Evolutionary conservation across 2,113 vertebrate genomes (phyloP), one percentile per base, ranked within the genome.

Genomic region (Peromyscus polionotus): DNA sequence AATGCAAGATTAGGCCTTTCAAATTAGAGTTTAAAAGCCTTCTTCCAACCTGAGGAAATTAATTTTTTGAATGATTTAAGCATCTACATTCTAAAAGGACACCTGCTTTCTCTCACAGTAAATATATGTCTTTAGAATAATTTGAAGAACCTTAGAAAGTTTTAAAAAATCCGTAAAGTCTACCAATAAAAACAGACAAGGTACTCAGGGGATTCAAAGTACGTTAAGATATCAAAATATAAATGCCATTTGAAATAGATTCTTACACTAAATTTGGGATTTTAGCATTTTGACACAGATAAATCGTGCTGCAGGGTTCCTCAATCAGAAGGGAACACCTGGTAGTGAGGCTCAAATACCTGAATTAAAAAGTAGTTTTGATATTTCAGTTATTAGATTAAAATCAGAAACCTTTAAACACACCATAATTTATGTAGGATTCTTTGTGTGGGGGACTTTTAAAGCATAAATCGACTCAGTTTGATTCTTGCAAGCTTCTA

Each of bases 361-460:
- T 95, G 97, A 98, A 98, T 98, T 98, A 97, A 96, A 97, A 94
- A 70, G 73, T 93, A 93, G 84, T 94, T 98, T 97, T 97, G 94
- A 94, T 96, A 93, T 97, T 98, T 98, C 84, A 91, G 94, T 97
- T 98, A 97, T 95, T 98, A 97, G 91, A 98, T 98, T 98, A 98
- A 97, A 98, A 98, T 98, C 96, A 98, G 97, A 98, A 98, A 97
- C 95, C 97, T 96, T 97, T 97, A 96, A 97, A 97, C 70, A 95
- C 9, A 36, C 73, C 97, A 91, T 88, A 97, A 98, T 97, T 97
- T 98, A 97, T 91, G 91, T 94, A 98, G 95, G 79, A 94, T 97
- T 98, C 97, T 98, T 98, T 98, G 95, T 96, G 93, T 95, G 77
- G 48, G 73, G 48, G 84, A 65, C 87, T 89, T 84, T 98, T 95